Base-by-base conservation (phyloP, 1,140 invertebrate species). In the Drosophila oshimai region DNA sequence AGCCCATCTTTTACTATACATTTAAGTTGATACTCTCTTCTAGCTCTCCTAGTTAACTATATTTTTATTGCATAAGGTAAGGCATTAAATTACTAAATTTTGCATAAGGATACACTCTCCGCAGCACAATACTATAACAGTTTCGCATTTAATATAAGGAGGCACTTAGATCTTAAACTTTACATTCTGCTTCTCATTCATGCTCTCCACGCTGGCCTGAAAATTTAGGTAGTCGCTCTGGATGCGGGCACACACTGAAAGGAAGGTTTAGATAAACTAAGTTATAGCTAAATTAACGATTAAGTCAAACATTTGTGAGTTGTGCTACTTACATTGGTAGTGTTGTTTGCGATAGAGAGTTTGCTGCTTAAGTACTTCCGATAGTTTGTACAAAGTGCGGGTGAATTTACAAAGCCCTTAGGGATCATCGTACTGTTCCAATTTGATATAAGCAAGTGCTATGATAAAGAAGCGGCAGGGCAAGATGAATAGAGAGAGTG, bases 371-470 rank as follows among this genome's bases (percentile, higher is more conserved):
- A 28, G 37, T 58, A 54, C 28, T 79, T 83, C 61, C 68, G 46
- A 68, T 46, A 70, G 64, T 54, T 70, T 79, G 31, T 68, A 50
- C 69, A 44, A 58, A 37, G 71, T 80, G 77, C 77, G 50, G 58
- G 51, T 72, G 37, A 54, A 53, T 72, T 77, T 77, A 69, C 54
- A 81, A 33, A 36, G 71, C 53, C 50, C 37, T 80, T 90, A 90
- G 54, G 89, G 88, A 78, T 89, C 89, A 74, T 90, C 89, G 69
- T 90, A 89, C 70, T 90, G 84, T 61, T 90, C 89, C 89, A 90
- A 81, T 90, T 90, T 90, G 64, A 90, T 90, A 79, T 90, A 90
- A 90, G 89, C 84, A 78, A 90, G 89, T 90, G 89, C 89, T 90
- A 72, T 89, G 74, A 80, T 72, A 86, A 39, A 74, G 57, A 61